Conservation (phyloP, 2,888 invertebrate genomes). For the Tyria jacobaeae region DNA sequence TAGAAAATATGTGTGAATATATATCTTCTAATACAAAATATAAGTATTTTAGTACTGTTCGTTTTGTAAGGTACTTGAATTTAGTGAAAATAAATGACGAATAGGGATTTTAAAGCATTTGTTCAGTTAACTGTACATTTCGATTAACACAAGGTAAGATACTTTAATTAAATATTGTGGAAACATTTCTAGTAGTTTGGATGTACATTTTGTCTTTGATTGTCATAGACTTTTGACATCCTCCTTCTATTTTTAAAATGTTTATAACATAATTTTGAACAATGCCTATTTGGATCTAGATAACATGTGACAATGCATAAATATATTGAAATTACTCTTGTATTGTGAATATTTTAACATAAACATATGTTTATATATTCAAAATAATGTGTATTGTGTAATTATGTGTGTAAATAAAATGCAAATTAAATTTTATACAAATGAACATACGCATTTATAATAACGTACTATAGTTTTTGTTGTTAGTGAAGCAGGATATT, state of each 20-base stretch:
- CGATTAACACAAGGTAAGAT: conserved; percentile 42
- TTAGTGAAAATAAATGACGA: conserved; percentile 34
- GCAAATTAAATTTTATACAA: too few relatives aligned
- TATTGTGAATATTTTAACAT: neutral
- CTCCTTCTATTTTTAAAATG: neutral
- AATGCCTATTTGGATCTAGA: too few relatives aligned
- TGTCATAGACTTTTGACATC: too few relatives aligned
- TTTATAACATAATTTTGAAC: too few relatives aligned
- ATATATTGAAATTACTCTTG: too few relatives aligned
- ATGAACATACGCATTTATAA: too few relatives aligned
- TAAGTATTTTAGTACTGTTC: conserved; percentile 23
- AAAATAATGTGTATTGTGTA: too few relatives aligned
- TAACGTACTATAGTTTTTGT: too few relatives aligned
- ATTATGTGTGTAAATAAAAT: too few relatives aligned
- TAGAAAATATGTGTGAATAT: conserved; percentile 42
- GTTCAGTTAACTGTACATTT: conserved; percentile 21
- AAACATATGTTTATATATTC: neutral
- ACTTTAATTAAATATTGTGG: conserved; percentile 1
- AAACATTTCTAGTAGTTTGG: neutral
- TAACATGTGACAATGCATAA: too few relatives aligned
- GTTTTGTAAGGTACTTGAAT: conserved; percentile 16
- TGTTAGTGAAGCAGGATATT: too few relatives aligned
- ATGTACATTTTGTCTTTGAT: neutral
- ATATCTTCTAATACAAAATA: conserved; percentile 13
- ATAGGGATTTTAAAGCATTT: conserved; percentile 25